Conservation (phyloP, 2,888 invertebrate genomes). For the Dryococelus australis region DNA sequence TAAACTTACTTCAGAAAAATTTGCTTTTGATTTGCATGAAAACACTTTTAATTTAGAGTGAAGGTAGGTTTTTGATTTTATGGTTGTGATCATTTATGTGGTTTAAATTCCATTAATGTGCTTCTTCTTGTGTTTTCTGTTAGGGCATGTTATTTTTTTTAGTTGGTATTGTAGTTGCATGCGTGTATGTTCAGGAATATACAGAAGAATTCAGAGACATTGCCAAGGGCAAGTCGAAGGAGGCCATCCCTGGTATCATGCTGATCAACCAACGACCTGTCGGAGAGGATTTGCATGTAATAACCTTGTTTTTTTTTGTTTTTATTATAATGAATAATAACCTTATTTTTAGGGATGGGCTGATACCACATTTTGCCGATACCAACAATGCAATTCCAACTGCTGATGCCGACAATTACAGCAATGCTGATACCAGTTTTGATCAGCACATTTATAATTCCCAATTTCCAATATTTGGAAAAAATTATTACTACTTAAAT, state of each 20-base stretch:
- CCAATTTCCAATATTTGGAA: too few relatives aligned
- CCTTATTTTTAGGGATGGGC: too few relatives aligned
- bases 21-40: neutral
- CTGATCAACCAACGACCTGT: slow-evolving; percentile 95
- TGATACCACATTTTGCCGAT: too few relatives aligned
- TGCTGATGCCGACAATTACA: too few relatives aligned
- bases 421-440: too few relatives aligned
- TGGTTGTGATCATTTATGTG: neutral
- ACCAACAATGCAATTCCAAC: too few relatives aligned
- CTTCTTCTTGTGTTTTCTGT: slow-evolving; percentile 3
- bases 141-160: neutral
- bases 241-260: slow-evolving; percentile 91
- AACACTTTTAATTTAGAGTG: neutral
- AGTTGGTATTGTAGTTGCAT: slow-evolving; percentile 19
- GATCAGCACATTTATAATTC: too few relatives aligned
- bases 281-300: slow-evolving; percentile 92
- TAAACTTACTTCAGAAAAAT: too few relatives aligned
- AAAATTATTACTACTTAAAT: too few relatives aligned
- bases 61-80: neutral
- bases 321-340: neutral
- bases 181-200: slow-evolving; percentile 75
- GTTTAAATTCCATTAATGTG: neutral
- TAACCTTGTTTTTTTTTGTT: slow-evolving; percentile 48
- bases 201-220: slow-evolving; percentile 97
- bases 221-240: slow-evolving; percentile 93